Percentiles rank a stretch among this genome's conserved stretches.
Conservation (phyloP, 2,888 invertebrate genomes). For the Leucozona laternaria region DNA sequence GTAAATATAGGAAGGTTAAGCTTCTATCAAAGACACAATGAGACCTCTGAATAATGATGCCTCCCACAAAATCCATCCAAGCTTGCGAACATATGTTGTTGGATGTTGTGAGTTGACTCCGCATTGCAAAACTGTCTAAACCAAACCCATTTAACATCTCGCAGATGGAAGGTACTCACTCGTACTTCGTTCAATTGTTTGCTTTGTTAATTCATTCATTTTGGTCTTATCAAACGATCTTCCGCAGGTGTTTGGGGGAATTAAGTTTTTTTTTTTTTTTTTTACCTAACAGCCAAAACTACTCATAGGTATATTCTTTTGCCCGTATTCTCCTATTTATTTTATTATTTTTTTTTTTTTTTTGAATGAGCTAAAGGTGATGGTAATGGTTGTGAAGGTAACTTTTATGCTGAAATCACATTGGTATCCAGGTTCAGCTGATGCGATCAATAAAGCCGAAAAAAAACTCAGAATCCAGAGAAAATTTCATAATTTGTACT, state of each 20-base stretch:
- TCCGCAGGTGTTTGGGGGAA: slow-evolving; percentile 14
- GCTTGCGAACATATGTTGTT: slow-evolving; percentile 44
- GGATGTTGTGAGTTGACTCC: slow-evolving; percentile 7
- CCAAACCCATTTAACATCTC: slow-evolving; percentile 44
- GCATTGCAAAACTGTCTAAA: slow-evolving; percentile 53
- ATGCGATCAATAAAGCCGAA: too few species aligned
- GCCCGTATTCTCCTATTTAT: not conserved
- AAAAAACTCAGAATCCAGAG: not conserved
- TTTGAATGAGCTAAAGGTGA: not conserved
- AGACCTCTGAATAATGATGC: slow-evolving; percentile 56
- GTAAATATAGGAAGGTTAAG: slow-evolving; percentile 22
- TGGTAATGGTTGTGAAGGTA: not conserved
- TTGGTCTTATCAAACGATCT: slow-evolving; percentile 48
- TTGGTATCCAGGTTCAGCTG: too few species aligned
- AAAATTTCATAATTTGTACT: too few species aligned
- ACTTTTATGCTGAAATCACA: not conserved
- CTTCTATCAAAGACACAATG: slow-evolving; percentile 40
- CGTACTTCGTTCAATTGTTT: slow-evolving; percentile 22
- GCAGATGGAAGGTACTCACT: not conserved
- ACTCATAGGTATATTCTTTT: slow-evolving; percentile 5
- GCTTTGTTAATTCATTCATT: slow-evolving; percentile 45
- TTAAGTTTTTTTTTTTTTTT: not conserved
- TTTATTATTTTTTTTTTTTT: not conserved
- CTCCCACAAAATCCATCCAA: slow-evolving; percentile 67
- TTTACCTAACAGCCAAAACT: not conserved